Conservation (phyloP, 2,888 invertebrate genomes). For the Allophyes oxyacanthae region DNA sequence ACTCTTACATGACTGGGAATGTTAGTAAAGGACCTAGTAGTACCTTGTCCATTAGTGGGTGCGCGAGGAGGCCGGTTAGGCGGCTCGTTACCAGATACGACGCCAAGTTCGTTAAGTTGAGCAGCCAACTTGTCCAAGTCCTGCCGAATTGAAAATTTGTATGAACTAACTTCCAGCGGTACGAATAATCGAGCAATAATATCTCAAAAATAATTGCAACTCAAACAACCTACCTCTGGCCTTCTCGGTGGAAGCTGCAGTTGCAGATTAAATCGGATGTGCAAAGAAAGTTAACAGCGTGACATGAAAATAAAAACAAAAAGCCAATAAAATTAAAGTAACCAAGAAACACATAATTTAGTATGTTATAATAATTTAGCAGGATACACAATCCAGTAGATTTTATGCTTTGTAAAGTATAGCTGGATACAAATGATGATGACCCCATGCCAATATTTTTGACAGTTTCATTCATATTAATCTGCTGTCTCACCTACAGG, state of each 20-base stretch:
- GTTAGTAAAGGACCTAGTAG: neutral
- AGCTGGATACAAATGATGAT: constrained; percentile 11
- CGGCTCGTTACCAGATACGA: constrained; percentile 93
- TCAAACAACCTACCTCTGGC: constrained; percentile 94
- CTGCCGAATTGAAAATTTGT: constrained; percentile 82
- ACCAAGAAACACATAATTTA: constrained; percentile 37
- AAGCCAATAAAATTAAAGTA: constrained; percentile 75
- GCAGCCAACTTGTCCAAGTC: constrained; percentile 99
- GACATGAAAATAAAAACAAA: constrained; percentile 86
- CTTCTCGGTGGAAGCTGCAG: constrained; percentile 95
- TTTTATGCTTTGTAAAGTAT: constrained; percentile 40
- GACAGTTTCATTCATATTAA: neutral
- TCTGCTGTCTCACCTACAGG: no score
- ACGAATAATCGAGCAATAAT: constrained; percentile 22
- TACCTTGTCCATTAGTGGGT: constrained; percentile 86
- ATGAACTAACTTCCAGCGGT: constrained; percentile 24
- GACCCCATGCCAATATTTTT: neutral
- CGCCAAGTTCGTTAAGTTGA: constrained; percentile 98
- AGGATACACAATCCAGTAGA: constrained; percentile 47
- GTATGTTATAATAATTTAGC: constrained; percentile 26
- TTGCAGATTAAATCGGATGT: constrained; percentile 75
- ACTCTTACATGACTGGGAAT: neutral
- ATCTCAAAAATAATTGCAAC: constrained; percentile 45
- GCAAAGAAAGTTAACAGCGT: constrained; percentile 88
- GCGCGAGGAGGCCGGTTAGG: constrained; percentile 86